Evolutionary conservation across 2,888 invertebrate genomes (phyloP), one percentile per base, ranked within the genome.

Genomic region (Tetragonisca angustula): DNA sequence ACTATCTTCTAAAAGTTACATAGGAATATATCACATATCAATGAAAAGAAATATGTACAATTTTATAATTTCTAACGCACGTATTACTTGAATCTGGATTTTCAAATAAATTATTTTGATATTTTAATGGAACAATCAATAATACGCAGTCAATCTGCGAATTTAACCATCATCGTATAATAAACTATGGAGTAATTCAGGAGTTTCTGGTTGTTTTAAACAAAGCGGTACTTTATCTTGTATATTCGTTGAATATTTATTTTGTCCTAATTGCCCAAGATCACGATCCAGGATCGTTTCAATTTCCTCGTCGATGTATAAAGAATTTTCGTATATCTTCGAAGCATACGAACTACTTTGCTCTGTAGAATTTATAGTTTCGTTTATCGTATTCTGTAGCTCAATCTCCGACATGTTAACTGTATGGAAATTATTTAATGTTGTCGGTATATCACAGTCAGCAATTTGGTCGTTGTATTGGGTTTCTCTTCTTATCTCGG

Each of bases 151-250:
- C 27, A 27, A 24, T 27, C 43, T 32, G 17, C 21, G 19, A 68
- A 76, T 19, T 43, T 80, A 76, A 73, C 75, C 91, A 76, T 92
- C 92, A 79, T 93, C 93, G 62, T 94, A 94, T 13, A 94, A 84
- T 70, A 94, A 91, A 83, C 93, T 93, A 74, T 93, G 93, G 36
- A 94, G 79, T 27, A 94, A 82, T 90, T 93, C 93, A 17, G 93
- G 93, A 32, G 93, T 94, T 77, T 93, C 93, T 5, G 93, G 94
- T 78, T 93, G 92, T 76, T 94, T 94, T 49, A 94, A 83, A 75
- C 93, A 94, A 61, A 93, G 84, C 1, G 93, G 90, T 52, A 91
- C 81, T 89, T 94, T 93, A 9, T 91, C 91, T 76, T 90, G 88
- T 4, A 85, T 80, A 65, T 83, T 89, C 1, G 86, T 81, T 15